Evolutionary conservation across 2,113 vertebrate species (phyloP), one percentile per base, ranked within the genome.

Genomic region (Callaeas wilsoni): DNA sequence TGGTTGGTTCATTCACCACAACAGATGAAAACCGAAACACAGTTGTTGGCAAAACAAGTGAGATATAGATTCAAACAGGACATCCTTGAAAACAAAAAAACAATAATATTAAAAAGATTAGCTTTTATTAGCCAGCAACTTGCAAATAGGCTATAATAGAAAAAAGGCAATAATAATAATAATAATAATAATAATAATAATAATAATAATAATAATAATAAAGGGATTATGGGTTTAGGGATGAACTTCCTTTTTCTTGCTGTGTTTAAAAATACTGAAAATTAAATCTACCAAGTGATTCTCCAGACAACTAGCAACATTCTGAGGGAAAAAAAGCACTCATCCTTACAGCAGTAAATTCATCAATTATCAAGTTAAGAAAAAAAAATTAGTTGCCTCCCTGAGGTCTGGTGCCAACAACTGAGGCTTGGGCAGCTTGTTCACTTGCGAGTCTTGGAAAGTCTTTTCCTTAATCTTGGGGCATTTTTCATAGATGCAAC

Each of bases 311-410:
- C 19, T 49, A 46, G 5, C 7, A 73, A 29, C 5, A 52, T 37
- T 84, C 17, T 30, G 14, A 20, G 7, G 26, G 5, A 0, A 1
- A 25, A n/a, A 56, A 77, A 30, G 2, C 0, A 1, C 2, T 46
- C 19, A 41, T 32, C 4, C n/a, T 16, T 33, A 49, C 6, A 57
- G 26, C 12, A 73, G 13, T 47, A 60, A 81, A 87, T 15, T 42
- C 12, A n/a, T 50, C 9, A 59, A 35, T 44, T 73, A 42, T 22
- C 19, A 60, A 46, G 32, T 65, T 19, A 33, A 79, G 27, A 30
- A 49, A 85, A 47, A 62, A 26, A 35, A 41, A 47, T 12, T 13
- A 25, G 4, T 33, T 73, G 15, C 9, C 16, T 68, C 2, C 5
- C 10, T 52, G 32, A 73, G 16, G 15, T 62, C 29, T 92, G 20